phyloP scores from a whole-genome alignment of 2,888 invertebrate genomes.

The Xylota segnis region DNA sequence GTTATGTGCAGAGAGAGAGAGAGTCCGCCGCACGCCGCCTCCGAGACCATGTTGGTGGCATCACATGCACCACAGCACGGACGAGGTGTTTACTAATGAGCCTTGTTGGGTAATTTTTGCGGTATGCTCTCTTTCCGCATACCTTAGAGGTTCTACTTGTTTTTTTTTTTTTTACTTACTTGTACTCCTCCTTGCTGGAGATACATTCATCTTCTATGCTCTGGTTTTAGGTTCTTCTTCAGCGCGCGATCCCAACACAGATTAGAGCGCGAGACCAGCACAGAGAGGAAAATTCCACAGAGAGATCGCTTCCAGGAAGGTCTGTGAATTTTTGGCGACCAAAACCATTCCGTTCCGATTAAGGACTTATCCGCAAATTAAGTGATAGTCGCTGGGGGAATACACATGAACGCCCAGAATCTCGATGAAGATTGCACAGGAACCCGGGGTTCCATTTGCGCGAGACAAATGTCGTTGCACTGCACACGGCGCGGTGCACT shows the following conservation, averaged over 20 bases:
- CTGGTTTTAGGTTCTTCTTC: constrained; percentile 54
- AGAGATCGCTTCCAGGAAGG: constrained; percentile 23
- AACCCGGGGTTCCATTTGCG: constrained; percentile 40
- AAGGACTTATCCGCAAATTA: constrained; percentile 55
- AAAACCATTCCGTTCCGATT: constrained; percentile 36
- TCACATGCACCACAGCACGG: constrained; percentile 44
- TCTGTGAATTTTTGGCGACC: constrained; percentile 47
- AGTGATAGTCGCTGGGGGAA: constrained; percentile 36
- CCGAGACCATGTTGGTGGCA: constrained; percentile 71
- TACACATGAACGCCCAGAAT: constrained; percentile 48
- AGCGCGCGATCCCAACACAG: constrained; percentile 33
- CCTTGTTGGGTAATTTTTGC: constrained; percentile 65
- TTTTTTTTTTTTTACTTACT: too few species aligned
- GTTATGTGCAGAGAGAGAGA: constrained; percentile 38
- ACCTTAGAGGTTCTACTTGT: constrained; percentile 15
- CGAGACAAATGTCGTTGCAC: constrained; percentile 39
- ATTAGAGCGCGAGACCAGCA: constrained; percentile 27
- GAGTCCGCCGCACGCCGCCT: constrained; percentile 49
- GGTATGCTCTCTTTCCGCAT: constrained; percentile 72
- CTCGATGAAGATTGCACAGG: constrained; percentile 68
- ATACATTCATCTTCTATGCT: constrained; percentile 55
- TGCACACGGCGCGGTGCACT: constrained; percentile 41
- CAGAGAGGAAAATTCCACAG: too few species aligned
- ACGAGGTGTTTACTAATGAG: constrained; percentile 77
- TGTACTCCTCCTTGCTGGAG: constrained; percentile 4